These are phyloP conservation scores for Cremastobaeus sp. DNA, from an alignment of 2,888 invertebrate species.

Conservation along the genomic window DNA sequence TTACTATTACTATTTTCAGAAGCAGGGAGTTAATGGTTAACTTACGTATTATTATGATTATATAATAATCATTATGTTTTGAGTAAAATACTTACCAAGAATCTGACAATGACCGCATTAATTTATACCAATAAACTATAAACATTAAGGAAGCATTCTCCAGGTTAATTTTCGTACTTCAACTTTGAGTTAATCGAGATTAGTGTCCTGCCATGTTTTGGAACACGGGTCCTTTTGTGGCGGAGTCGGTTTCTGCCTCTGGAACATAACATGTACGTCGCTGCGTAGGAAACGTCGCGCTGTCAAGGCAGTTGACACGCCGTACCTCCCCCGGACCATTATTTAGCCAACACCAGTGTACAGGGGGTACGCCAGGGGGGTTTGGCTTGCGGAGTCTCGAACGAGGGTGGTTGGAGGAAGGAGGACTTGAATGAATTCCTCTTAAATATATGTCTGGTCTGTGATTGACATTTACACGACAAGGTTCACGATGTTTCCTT, in stretches of 20 bases:
- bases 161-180: conserved; percentile 9
- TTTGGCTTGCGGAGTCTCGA: conserved; percentile 70
- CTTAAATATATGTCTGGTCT: conserved; percentile 77
- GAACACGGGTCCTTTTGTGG: conserved; percentile 62
- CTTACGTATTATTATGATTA: too few relatives aligned
- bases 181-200: conserved; percentile 41
- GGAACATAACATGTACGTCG: conserved; percentile 50
- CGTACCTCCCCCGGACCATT: conserved; percentile 75
- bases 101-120: neutral
- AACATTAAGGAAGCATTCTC: neutral
- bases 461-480: conserved; percentile 78
- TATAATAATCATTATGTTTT: too few relatives aligned
- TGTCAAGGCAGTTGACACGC: conserved; percentile 77
- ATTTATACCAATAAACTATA: neutral
- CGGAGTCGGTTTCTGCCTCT: conserved; percentile 65
- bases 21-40: too few relatives aligned
- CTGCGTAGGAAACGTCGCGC: conserved; percentile 68
- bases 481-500: conserved; percentile 55
- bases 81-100: too few relatives aligned
- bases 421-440: conserved; percentile 67
- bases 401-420: conserved; percentile 57
- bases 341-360: conserved; percentile 76
- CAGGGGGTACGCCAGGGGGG: conserved; percentile 71
- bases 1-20: too few relatives aligned
- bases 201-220: conserved; percentile 61